Percentiles rank a stretch among this genome's conserved stretches.
phyloP scores from a whole-genome alignment of 2,888 invertebrate species.

The Drosophila quinaria region DNA sequence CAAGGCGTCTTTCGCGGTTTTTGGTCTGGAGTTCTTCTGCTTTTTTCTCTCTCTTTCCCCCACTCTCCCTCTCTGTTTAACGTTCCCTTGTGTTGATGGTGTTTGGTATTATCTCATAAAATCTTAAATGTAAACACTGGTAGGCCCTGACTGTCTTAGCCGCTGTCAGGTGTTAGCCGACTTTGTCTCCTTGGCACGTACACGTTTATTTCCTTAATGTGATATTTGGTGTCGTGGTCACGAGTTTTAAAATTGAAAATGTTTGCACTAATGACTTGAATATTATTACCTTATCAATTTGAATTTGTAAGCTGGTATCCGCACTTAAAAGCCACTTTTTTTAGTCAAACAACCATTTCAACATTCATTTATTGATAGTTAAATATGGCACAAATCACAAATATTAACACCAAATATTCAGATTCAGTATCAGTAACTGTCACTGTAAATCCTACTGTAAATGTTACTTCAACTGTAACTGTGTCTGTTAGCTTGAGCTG shows the following conservation, averaged over 20 bases:
- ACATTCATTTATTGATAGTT: background rate
- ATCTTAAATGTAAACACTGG: constrained; percentile 79
- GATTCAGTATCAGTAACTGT: background rate
- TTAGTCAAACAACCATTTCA: constrained; percentile 1
- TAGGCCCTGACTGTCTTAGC: constrained; percentile 36
- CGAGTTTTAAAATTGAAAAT: constrained; percentile 1
- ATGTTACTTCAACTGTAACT: background rate
- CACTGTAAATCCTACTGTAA: constrained; percentile 1
- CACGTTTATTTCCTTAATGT: constrained; percentile 65
- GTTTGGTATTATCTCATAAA: constrained; percentile 78
- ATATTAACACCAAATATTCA: background rate
- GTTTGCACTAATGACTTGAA: background rate
- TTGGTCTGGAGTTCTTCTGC: constrained; percentile 16
- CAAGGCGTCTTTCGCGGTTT: constrained; percentile 47
- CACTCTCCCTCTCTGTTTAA: background rate
- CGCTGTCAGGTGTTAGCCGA: constrained; percentile 28
- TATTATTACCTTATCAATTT: constrained; percentile 37
- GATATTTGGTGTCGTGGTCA: constrained; percentile 49
- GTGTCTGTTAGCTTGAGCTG: constrained; percentile 13
- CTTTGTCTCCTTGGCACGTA: constrained; percentile 67
- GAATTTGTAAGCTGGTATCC: constrained; percentile 6
- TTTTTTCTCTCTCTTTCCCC: background rate
- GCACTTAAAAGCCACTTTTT: constrained; percentile 14
- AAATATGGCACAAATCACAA: constrained; percentile 10
- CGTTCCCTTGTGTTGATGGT: constrained; percentile 45